These are phyloP conservation scores for Gallinago solitaria DNA, from an alignment of 2,797 vertebrate genomes.

Conservation along the genomic window DNA sequence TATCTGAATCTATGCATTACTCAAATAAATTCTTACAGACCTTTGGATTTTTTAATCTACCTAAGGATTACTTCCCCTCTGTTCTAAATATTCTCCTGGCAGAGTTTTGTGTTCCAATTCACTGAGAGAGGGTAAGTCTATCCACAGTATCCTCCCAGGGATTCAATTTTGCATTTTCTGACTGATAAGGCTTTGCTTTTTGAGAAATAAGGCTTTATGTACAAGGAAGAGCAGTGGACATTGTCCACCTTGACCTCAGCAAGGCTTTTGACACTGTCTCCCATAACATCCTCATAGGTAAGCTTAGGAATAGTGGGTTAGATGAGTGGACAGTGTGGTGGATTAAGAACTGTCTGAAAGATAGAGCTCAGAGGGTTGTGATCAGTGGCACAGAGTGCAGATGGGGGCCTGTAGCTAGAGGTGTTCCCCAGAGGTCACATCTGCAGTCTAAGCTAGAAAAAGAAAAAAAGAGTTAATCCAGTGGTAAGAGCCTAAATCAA, in stretches of 20 bases:
- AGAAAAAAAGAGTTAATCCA: background rate
- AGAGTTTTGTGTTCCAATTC: background rate
- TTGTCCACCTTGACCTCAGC: background rate
- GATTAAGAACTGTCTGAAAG: background rate
- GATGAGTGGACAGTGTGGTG: background rate
- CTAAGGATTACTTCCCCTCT: background rate
- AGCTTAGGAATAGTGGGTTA: background rate
- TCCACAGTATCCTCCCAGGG: background rate
- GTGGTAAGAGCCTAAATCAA: background rate
- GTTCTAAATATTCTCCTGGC: background rate
- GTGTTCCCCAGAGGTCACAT: background rate
- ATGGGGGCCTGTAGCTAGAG: background rate
- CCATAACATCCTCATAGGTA: background rate
- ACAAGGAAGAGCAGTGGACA: background rate
- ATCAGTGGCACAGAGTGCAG: background rate
- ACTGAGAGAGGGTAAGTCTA: background rate
- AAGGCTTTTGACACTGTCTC: background rate
- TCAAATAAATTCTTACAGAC: background rate
- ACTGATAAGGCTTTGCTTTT: background rate
- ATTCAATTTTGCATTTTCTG: background rate
- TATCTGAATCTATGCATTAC: background rate
- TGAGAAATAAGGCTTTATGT: background rate
- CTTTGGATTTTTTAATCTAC: background rate
- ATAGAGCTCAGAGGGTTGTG: background rate
- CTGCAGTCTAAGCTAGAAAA: background rate